These are phyloP conservation scores for Eulithis testata DNA, from an alignment of 2,888 invertebrate species.

Conservation along the genomic window DNA sequence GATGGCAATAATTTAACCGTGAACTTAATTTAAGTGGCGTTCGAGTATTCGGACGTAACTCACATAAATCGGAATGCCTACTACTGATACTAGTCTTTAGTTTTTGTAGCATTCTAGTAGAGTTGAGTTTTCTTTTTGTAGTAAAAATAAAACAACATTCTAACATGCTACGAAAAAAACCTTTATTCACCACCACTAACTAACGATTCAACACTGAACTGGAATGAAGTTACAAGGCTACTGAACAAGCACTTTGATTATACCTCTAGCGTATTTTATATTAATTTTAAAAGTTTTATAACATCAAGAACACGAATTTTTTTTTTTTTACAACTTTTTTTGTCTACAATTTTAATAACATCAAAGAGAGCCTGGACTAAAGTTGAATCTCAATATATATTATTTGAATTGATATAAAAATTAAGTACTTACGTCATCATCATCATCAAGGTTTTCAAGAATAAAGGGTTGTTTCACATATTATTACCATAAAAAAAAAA, in stretches of 20 bases:
- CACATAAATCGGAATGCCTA: too few relatives aligned
- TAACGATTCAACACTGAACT: constrained; percentile 33
- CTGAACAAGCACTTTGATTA: constrained; percentile 15
- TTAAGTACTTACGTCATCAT: constrained; percentile 43
- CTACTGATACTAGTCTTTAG: too few relatives aligned
- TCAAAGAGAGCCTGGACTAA: constrained; percentile 44
- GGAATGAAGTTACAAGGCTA: constrained; percentile 43
- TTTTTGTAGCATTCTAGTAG: too few relatives aligned
- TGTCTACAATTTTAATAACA: constrained; percentile 14
- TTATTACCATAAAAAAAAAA: constrained; percentile 41
- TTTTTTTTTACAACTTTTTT: constrained; percentile 3
- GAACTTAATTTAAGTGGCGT: too few relatives aligned
- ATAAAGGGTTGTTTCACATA: constrained; percentile 41
- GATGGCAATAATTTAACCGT: too few relatives aligned
- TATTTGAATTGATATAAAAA: constrained; percentile 35
- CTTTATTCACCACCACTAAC: constrained; percentile 42
- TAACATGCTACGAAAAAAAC: constrained; percentile 61
- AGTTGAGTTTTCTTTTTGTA: background rate
- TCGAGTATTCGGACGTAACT: too few relatives aligned
- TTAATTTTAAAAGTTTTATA: too few relatives aligned
- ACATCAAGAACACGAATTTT: too few relatives aligned
- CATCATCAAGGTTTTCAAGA: constrained; percentile 28
- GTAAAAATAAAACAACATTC: constrained; percentile 51
- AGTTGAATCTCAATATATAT: constrained; percentile 28
- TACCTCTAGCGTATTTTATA: background rate